Conservation (phyloP, 2,888 invertebrate species). For the Eupelmus urozonus region DNA sequence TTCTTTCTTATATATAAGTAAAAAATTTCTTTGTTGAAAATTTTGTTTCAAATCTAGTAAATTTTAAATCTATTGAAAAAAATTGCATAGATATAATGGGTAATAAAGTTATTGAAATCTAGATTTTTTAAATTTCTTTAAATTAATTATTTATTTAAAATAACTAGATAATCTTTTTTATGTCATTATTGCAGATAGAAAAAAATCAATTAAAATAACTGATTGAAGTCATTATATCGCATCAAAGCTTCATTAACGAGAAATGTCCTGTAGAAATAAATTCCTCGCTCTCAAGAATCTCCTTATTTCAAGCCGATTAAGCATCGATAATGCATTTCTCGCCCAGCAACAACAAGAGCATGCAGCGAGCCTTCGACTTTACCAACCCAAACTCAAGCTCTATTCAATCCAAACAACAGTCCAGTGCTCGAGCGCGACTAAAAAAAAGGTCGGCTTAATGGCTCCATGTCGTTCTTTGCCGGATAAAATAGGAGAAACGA, state of each 20-base stretch:
- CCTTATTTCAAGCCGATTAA: slow-evolving; percentile 32
- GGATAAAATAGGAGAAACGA: slow-evolving; percentile 38
- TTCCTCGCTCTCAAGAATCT: neutral
- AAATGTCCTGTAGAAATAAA: slow-evolving; percentile 1
- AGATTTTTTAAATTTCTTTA: too few relatives aligned
- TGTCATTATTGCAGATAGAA: too few relatives aligned
- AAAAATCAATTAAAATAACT: neutral
- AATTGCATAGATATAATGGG: too few relatives aligned
- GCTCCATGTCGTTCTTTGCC: neutral
- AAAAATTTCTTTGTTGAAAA: too few relatives aligned
- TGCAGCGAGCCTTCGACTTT: slow-evolving; percentile 1
- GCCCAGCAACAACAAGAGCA: neutral
- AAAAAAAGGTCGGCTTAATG: slow-evolving; percentile 6
- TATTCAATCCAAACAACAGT: neutral
- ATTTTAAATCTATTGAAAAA: too few relatives aligned
- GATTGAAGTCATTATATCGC: neutral
- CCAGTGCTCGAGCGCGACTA: neutral
- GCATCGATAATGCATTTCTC: slow-evolving; percentile 13
- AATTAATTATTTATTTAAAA: too few relatives aligned
- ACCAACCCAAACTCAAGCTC: neutral
- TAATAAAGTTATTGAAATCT: too few relatives aligned
- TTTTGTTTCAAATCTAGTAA: too few relatives aligned
- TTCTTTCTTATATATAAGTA: neutral
- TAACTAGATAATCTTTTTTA: too few relatives aligned
- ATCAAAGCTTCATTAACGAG: neutral